A percentile compares a stretch with the other conserved stretches of the same genome.
These are phyloP conservation scores for Camptogramma bilineatum DNA, from an alignment of 2,888 invertebrate genomes.

Conservation along the genomic window DNA sequence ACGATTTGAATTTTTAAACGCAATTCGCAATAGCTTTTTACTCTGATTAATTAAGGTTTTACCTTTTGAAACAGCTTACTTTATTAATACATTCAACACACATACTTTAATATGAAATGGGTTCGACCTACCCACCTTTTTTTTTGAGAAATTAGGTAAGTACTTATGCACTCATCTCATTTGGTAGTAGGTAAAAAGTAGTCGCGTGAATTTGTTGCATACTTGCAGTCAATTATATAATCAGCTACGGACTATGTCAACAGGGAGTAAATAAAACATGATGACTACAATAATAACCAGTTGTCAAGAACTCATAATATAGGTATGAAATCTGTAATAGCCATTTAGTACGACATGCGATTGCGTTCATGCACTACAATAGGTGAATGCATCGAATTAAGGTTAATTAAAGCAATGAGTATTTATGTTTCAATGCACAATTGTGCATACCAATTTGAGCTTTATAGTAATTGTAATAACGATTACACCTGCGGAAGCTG, in stretches of 20 bases:
- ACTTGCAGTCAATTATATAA: too few species aligned
- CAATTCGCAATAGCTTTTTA: constrained; percentile 24
- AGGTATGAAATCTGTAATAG: constrained; percentile 46
- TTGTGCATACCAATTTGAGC: constrained; percentile 51
- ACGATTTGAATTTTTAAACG: constrained; percentile 15
- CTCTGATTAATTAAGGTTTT: constrained; percentile 18
- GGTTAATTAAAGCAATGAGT: constrained; percentile 75
- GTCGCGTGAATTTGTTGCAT: too few species aligned
- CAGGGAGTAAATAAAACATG: constrained; percentile 3
- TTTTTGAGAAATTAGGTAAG: too few species aligned
- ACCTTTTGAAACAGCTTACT: background rate
- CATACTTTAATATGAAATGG: too few species aligned
- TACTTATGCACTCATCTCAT: too few species aligned
- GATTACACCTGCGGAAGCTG: constrained; percentile 43
- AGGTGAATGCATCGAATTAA: constrained; percentile 72
- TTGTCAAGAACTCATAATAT: constrained; percentile 26
- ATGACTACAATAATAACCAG: background rate
- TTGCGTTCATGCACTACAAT: constrained; percentile 60
- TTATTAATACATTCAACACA: too few species aligned
- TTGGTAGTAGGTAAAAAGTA: too few species aligned
- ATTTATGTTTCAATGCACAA: constrained; percentile 58
- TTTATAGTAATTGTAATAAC: constrained; percentile 50
- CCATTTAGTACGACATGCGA: constrained; percentile 47
- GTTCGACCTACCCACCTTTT: too few species aligned
- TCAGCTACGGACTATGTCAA: background rate